Percentiles rank a stretch among this genome's conserved stretches.
phyloP scores from a whole-genome alignment of 2,113 vertebrate species.

The Steatornis caripensis region DNA sequence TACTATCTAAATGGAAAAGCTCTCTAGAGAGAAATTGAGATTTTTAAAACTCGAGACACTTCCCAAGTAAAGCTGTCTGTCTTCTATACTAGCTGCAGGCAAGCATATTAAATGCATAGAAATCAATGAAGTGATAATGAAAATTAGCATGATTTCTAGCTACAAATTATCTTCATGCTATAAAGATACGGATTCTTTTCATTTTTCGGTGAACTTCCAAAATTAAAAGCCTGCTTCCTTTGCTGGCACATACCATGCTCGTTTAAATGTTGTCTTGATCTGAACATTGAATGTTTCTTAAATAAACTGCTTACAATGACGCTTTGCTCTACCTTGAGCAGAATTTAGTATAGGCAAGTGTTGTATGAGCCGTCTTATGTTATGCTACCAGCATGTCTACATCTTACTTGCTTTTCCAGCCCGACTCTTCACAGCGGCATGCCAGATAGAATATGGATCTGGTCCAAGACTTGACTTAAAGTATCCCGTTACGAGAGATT shows the following conservation, averaged over 20 bases:
- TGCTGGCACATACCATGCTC: neutral
- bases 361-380: neutral
- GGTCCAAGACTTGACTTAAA: neutral
- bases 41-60: neutral
- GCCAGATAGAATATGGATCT: neutral
- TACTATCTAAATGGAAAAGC: neutral
- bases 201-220: neutral
- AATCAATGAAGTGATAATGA: neutral
- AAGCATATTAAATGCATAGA: neutral
- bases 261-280: neutral
- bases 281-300: neutral
- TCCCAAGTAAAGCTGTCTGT: constrained; percentile 7
- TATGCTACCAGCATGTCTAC: neutral
- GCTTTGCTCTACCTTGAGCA: neutral
- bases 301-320: neutral
- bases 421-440: neutral
- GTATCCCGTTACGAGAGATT: neutral
- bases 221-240: constrained; percentile 9
- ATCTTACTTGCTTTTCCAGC: neutral
- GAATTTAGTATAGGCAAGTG: neutral
- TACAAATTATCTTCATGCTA: constrained; percentile 3
- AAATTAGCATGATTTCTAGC: constrained; percentile 14
- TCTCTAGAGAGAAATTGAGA: neutral
- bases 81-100: neutral
- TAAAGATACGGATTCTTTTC: neutral